phyloP scores from a whole-genome alignment of 64 coral and sea anemone genomes.

The Porites australiensis region DNA sequence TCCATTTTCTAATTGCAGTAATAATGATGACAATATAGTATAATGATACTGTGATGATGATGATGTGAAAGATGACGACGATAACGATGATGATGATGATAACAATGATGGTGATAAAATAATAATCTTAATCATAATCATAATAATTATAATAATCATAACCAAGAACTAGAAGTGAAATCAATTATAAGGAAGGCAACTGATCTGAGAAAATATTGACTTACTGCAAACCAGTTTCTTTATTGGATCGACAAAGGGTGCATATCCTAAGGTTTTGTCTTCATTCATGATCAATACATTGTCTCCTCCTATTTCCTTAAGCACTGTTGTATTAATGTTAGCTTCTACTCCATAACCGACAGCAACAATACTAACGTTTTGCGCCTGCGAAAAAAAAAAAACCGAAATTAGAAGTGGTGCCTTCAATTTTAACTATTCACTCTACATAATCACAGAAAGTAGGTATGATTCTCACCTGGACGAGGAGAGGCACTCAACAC shows the following conservation, averaged over 20 bases:
- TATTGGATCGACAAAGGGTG: not conserved
- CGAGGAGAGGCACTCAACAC: too few relatives aligned
- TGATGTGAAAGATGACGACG: too few relatives aligned
- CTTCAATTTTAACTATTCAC: not conserved
- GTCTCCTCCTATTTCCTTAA: not conserved
- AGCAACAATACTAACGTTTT: not conserved
- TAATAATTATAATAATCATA: too few relatives aligned
- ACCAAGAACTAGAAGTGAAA: too few relatives aligned
- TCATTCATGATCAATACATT: not conserved
- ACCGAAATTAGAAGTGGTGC: not conserved
- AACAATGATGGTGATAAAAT: too few relatives aligned
- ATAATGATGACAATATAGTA: too few relatives aligned
- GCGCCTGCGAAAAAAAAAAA: not conserved
- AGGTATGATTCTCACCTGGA: too few relatives aligned
- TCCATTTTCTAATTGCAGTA: too few relatives aligned
- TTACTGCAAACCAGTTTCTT: not conserved
- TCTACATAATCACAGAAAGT: not conserved
- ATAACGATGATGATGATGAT: too few relatives aligned
- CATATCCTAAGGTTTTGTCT: not conserved
- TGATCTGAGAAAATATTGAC: not conserved
- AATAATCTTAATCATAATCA: too few relatives aligned
- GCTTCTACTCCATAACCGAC: not conserved
- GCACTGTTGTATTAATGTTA: not conserved
- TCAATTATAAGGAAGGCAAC: too few relatives aligned
- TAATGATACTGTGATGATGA: too few relatives aligned